Percentiles rank a stretch among this genome's conserved stretches.
Evolutionary conservation across 2,113 vertebrate species (phyloP).

Genomic region (Thalassarche chlororhynchos): DNA sequence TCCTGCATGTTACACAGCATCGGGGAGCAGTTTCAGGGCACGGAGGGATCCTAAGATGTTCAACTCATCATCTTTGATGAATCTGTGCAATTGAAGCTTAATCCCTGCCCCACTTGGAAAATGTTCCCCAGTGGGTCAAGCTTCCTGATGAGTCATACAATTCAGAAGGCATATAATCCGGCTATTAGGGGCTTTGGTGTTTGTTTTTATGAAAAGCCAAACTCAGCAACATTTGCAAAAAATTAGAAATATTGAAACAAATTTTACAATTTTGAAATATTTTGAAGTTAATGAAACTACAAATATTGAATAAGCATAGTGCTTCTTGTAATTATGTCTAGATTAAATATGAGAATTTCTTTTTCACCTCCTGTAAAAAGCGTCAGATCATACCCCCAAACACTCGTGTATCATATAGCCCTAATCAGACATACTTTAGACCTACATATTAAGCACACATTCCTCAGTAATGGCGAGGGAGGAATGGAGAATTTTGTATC

Average conservation of each 20-base stretch:
- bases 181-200: not conserved
- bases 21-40: conserved; percentile 38
- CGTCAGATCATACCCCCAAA: not conserved
- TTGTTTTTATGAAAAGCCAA: not conserved
- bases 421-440: not conserved
- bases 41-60: conserved; percentile 16
- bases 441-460: not conserved
- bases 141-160: conserved; percentile 13
- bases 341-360: not conserved
- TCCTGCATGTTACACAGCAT: not conserved
- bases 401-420: not conserved
- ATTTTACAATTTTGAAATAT: not conserved
- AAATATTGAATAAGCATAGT: not conserved
- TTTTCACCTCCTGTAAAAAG: not conserved
- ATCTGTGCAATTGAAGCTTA: conserved; percentile 37
- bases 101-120: conserved; percentile 34
- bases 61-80: conserved; percentile 24
- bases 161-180: not conserved
- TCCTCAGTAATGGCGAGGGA: not conserved
- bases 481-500: not conserved
- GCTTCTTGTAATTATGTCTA: not conserved
- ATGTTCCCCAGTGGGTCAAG: conserved; percentile 20
- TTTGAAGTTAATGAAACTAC: not conserved
- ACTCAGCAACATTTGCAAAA: not conserved
- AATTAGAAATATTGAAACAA: not conserved